Evolutionary conservation across 2,113 vertebrate genomes (phyloP).

Genomic region (Zapus hudsonius): DNA sequence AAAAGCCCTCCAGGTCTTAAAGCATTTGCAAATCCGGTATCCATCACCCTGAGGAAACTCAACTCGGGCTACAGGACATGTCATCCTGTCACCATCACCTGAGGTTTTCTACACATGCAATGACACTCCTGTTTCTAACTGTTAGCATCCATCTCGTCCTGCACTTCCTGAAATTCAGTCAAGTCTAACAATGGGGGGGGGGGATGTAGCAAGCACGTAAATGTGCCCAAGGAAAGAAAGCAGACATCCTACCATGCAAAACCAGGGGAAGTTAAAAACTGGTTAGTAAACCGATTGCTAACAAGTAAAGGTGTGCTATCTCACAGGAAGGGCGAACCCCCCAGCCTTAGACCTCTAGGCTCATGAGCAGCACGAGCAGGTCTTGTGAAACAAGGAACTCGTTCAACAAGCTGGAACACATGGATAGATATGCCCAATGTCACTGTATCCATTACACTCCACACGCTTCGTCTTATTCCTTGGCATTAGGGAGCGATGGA

Average conservation of each 20-base stretch:
- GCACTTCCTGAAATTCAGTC: background rate
- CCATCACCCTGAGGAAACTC: constrained; percentile 71
- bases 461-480: background rate
- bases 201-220: background rate
- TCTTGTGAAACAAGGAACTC: constrained; percentile 10
- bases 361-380: background rate
- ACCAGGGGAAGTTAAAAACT: background rate
- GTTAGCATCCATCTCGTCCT: background rate
- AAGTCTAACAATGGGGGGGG: background rate
- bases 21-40: constrained; percentile 81
- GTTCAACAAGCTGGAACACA: background rate
- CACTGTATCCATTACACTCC: rapidly evolving
- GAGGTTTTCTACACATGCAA: background rate
- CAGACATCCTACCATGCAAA: background rate
- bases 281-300: too few species aligned
- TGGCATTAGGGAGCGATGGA: background rate
- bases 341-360: background rate
- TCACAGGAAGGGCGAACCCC: background rate
- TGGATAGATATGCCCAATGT: background rate
- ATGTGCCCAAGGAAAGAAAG: constrained; percentile 30
- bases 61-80: background rate
- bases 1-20: constrained; percentile 78
- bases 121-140: background rate
- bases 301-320: background rate
- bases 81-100: constrained; percentile 73